phyloP scores from a whole-genome alignment of 2,888 invertebrate genomes.

The Drosophila kokeensis region DNA sequence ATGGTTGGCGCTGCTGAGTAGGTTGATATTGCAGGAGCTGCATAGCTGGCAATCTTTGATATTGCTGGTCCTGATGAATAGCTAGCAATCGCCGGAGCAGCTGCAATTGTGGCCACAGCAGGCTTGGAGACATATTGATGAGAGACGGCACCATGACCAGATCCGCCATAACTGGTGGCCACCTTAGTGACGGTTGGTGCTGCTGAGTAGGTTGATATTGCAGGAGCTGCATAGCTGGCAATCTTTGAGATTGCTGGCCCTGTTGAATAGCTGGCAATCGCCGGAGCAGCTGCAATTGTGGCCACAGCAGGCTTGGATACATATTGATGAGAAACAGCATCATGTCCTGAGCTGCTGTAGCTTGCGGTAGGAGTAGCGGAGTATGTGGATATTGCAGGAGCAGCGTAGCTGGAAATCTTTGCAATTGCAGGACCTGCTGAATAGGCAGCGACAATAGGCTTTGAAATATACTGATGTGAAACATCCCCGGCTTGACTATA shows the following conservation, averaged over 20 bases:
- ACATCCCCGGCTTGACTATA: slow-evolving; percentile 56
- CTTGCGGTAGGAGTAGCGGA: slow-evolving; percentile 49
- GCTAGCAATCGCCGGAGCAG: slow-evolving; percentile 28
- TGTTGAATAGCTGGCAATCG: slow-evolving; percentile 39
- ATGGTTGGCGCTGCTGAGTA: background rate
- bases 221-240: background rate
- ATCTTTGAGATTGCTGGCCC: slow-evolving; percentile 36
- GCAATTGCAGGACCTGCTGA: slow-evolving; percentile 49
- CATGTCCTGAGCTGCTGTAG: slow-evolving; percentile 33
- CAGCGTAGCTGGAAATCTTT: slow-evolving; percentile 54
- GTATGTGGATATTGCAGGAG: slow-evolving; percentile 59
- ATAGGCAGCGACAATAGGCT: slow-evolving; percentile 57
- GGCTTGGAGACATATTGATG: slow-evolving; percentile 37
- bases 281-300: background rate
- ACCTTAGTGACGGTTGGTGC: background rate
- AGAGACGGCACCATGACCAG: slow-evolving; percentile 19
- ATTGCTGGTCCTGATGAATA: slow-evolving; percentile 12
- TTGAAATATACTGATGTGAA: slow-evolving; percentile 71
- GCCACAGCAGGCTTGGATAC: slow-evolving; percentile 69
- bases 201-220: background rate
- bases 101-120: slow-evolving; percentile 70
- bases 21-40: background rate
- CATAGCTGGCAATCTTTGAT: background rate
- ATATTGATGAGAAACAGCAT: slow-evolving; percentile 29
- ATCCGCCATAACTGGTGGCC: fast-evolving